Conservation (phyloP, 2,888 invertebrate species). For the Megamerina dolium region DNA sequence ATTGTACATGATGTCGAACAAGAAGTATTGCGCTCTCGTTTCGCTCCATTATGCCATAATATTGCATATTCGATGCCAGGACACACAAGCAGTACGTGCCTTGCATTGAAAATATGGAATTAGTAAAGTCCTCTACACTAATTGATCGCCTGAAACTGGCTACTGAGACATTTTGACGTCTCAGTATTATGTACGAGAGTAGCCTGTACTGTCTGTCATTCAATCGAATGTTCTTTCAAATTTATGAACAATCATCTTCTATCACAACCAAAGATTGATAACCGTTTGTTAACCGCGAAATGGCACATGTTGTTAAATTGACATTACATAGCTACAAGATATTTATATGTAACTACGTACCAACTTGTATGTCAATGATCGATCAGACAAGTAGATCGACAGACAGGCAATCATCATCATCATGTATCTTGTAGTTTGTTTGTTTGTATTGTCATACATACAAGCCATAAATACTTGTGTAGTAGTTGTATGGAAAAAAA, state of each 20-base stretch:
- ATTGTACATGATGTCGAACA: constrained; percentile 23
- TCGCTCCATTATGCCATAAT: too few relatives aligned
- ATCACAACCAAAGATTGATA: too few relatives aligned
- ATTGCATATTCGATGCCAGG: constrained; percentile 32
- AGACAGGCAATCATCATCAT: background rate
- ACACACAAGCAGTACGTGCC: constrained; percentile 48
- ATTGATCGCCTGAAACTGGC: constrained; percentile 43
- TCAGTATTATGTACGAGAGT: background rate
- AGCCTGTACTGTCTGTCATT: too few relatives aligned
- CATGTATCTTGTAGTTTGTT: background rate
- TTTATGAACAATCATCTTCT: too few relatives aligned
- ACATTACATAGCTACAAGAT: too few relatives aligned
- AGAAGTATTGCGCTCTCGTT: background rate
- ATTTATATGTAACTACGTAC: too few relatives aligned
- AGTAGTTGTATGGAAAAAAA: constrained; percentile 11
- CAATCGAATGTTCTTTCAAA: too few relatives aligned
- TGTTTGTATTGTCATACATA: too few relatives aligned
- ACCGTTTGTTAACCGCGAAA: constrained; percentile 1
- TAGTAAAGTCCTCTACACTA: constrained; percentile 42
- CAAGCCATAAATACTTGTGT: too few relatives aligned
- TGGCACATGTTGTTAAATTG: background rate
- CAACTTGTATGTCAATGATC: too few relatives aligned
- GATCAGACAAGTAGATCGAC: background rate
- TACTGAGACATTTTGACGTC: constrained; percentile 15
- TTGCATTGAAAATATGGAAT: constrained; percentile 40